Base-by-base conservation (phyloP, 2,797 vertebrate species). In the Heteromormyrus szaboi region DNA sequence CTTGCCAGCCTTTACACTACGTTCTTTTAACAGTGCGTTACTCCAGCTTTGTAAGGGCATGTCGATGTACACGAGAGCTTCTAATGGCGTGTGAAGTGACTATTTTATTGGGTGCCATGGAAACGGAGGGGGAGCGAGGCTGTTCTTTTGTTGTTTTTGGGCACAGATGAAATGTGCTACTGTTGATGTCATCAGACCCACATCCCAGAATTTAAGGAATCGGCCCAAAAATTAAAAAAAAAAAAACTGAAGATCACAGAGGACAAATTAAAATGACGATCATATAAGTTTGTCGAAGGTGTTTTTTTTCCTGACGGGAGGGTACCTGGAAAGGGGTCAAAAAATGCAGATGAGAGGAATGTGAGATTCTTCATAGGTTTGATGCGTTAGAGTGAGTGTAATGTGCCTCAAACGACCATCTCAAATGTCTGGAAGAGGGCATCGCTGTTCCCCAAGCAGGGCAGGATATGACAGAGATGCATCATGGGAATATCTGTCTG, bases 101-200 rank as follows among this genome's bases (percentile, higher is more conserved):
- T 86, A 72, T 88, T 90, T 88, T 88, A 88, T 56, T 72, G 50
- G 83, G 62, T 86, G 87, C 89, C 87, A 90, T 90, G 89, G 89
- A 86, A 88, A 90, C 89, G 48, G 37, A 41, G 62, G 65, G n/a
- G 29, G 79, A 50, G 59, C 51, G 37, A 88, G 56, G 56, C 62
- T 88, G 59, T 72, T 46, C 79, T 84, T 90, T 88, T 86, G 81
- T 72, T 85, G 76, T 22, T 48, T 62, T 76, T 86, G 56, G 81
- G 56, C 83, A 48, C 59, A 46, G 86, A 76, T 56, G 46, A 89
- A 88, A 86, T 72, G 65, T 76, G 59, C 53, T 85, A 59, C 76
- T 83, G 89, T 85, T 65, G 86, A 81, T 89, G 54, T 51, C 86
- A 85, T 51, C 86, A 17, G 51, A 83, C 72, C 72, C 37, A 44